Percentiles rank a stretch among this genome's conserved stretches.
phyloP scores from a whole-genome alignment of 2,888 invertebrate genomes.

The Spilosoma lubricipeda region DNA sequence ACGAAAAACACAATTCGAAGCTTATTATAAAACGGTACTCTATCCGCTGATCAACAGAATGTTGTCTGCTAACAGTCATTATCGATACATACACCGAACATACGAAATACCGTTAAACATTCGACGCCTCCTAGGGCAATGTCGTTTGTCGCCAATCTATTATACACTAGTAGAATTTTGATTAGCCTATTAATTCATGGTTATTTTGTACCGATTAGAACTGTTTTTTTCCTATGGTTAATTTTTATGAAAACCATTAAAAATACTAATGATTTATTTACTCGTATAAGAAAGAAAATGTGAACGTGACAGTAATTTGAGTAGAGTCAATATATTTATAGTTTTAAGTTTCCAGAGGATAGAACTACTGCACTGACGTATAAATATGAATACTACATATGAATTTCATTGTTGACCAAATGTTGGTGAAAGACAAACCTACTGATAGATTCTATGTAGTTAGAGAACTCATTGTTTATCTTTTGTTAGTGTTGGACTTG shows the following conservation, averaged over 20 bases:
- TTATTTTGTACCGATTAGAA: not conserved
- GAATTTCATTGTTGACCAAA: too few species aligned
- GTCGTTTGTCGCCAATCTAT: slow-evolving; percentile 27
- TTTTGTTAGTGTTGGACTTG: not conserved
- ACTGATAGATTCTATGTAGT: too few species aligned
- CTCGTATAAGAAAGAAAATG: too few species aligned
- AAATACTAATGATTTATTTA: not conserved
- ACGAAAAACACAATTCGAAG: slow-evolving; percentile 6
- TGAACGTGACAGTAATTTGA: too few species aligned
- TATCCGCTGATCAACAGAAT: slow-evolving; percentile 26
- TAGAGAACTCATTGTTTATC: not conserved
- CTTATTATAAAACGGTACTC: slow-evolving; percentile 24
- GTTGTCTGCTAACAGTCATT: slow-evolving; percentile 24
- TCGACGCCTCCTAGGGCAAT: slow-evolving; percentile 24
- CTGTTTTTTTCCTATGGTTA: not conserved
- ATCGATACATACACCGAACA: slow-evolving; percentile 26
- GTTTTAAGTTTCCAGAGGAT: too few species aligned
- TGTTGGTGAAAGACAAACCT: too few species aligned
- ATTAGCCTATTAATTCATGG: slow-evolving; percentile 20
- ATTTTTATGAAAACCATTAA: not conserved
- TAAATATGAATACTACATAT: too few species aligned
- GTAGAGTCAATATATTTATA: too few species aligned
- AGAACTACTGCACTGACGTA: too few species aligned
- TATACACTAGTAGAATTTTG: slow-evolving; percentile 34
- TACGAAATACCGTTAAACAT: slow-evolving; percentile 37